These are phyloP conservation scores for Grapholita molesta DNA, from an alignment of 1,140 invertebrate species.

Conservation along the genomic window DNA sequence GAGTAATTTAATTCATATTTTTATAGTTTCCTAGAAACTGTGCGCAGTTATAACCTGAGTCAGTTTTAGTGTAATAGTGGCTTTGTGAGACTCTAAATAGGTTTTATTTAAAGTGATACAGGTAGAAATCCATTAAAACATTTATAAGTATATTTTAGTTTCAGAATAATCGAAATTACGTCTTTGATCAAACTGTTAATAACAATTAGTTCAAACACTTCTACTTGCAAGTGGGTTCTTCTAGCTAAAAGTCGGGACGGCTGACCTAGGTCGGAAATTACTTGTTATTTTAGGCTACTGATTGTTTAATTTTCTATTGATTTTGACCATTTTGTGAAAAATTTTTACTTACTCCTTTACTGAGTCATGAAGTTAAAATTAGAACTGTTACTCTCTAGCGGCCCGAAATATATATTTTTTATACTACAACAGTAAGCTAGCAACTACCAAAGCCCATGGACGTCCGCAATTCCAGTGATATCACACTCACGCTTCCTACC, in stretches of 20 bases:
- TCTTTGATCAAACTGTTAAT: background rate
- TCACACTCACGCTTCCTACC: no score
- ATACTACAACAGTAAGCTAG: no score
- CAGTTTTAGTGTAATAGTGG: no score
- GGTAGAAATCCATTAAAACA: no score
- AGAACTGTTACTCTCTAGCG: no score
- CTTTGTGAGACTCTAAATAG: no score
- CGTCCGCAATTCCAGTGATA: no score
- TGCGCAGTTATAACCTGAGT: background rate
- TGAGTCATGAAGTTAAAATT: background rate
- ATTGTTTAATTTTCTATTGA: background rate
- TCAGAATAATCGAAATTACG: background rate
- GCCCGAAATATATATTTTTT: no score
- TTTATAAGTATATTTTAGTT: background rate
- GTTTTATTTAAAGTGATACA: no score
- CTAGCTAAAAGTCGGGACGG: background rate
- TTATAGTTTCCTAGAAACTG: background rate
- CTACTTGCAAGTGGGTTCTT: background rate
- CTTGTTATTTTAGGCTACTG: background rate
- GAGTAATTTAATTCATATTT: slow-evolving; percentile 8
- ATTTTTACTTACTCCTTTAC: background rate
- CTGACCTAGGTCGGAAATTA: slow-evolving; percentile 1
- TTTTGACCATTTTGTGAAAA: no score
- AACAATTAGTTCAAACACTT: background rate
- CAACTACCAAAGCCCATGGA: no score